Conservation (phyloP, 2,797 vertebrate species). For the Neopelma chrysocephalum region DNA sequence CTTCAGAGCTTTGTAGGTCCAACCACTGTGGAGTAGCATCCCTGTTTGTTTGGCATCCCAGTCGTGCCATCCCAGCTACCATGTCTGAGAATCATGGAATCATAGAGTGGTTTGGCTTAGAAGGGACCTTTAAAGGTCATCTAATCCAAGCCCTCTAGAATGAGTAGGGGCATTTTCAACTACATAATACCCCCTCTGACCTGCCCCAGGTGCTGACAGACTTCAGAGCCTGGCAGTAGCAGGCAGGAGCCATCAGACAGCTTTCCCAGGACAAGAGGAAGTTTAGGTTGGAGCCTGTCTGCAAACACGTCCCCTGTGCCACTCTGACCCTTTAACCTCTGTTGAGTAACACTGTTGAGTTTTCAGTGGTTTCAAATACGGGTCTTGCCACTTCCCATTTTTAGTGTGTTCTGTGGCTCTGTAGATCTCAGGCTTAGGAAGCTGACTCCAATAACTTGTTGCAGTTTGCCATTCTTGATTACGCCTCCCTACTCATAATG, state of each 20-base stretch:
- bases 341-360: background rate
- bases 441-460: background rate
- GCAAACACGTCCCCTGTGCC: fast-evolving
- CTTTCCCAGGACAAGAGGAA: background rate
- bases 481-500: background rate
- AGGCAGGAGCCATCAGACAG: background rate
- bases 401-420: background rate
- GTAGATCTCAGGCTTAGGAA: background rate
- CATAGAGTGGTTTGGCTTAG: background rate
- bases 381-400: background rate
- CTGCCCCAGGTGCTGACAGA: background rate
- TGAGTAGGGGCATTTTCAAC: background rate
- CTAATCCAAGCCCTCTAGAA: background rate
- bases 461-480: background rate
- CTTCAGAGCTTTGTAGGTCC: background rate
- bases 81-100: background rate
- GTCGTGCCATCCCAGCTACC: background rate
- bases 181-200: background rate
- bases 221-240: background rate
- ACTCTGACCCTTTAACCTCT: background rate
- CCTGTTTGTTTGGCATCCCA: background rate
- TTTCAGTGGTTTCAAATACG: background rate
- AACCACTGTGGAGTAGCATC: background rate
- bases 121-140: background rate
- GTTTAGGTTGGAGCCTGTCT: background rate